A percentile compares a stretch with the other conserved stretches of the same genome.
phyloP scores from a whole-genome alignment of 2,888 invertebrate species.

The Lasioglossum villosulum region DNA sequence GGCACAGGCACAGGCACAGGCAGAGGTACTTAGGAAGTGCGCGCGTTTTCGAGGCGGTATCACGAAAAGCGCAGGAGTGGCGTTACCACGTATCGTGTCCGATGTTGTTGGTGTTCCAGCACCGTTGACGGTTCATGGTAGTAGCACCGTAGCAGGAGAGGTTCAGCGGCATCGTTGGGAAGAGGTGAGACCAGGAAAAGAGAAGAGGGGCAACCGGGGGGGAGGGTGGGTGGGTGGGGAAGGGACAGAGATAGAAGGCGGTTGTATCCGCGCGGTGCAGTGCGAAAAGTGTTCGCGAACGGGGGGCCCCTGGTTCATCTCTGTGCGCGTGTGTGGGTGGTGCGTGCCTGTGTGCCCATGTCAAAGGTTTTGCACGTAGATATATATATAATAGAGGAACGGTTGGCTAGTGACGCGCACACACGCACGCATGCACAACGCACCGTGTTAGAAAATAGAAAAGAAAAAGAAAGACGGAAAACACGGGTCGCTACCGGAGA shows the following conservation, averaged over 20 bases:
- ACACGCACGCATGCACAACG: constrained; percentile 9
- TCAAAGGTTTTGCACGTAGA: constrained; percentile 30
- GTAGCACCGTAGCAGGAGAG: constrained; percentile 27
- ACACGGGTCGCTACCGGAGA: constrained; percentile 39
- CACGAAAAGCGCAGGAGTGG: constrained; percentile 65
- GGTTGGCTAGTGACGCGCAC: constrained; percentile 61
- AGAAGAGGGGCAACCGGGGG: constrained; percentile 24
- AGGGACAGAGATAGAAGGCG: constrained; percentile 44
- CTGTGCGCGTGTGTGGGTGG: constrained; percentile 53
- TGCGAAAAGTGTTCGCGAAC: constrained; percentile 65
- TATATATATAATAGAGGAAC: constrained; percentile 1
- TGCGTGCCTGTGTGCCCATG: constrained; percentile 60
- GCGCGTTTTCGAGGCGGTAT: constrained; percentile 63
- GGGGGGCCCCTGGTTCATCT: constrained; percentile 49
- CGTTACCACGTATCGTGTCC: constrained; percentile 49
- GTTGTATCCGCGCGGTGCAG: constrained; percentile 67
- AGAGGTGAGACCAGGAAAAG: constrained; percentile 23
- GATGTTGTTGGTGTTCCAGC: constrained; percentile 32
- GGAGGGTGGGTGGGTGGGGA: constrained; percentile 3
- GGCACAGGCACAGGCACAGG: constrained; percentile 67
- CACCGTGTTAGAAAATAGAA: constrained; percentile 33
- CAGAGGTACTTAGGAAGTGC: constrained; percentile 62
- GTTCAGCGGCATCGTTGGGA: constrained; percentile 32
- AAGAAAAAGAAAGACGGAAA: constrained; percentile 38
- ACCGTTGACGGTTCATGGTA: constrained; percentile 27